Evolutionary conservation across 23 tunicate species (phyloP).

Genomic region (Ascidia mentula): DNA sequence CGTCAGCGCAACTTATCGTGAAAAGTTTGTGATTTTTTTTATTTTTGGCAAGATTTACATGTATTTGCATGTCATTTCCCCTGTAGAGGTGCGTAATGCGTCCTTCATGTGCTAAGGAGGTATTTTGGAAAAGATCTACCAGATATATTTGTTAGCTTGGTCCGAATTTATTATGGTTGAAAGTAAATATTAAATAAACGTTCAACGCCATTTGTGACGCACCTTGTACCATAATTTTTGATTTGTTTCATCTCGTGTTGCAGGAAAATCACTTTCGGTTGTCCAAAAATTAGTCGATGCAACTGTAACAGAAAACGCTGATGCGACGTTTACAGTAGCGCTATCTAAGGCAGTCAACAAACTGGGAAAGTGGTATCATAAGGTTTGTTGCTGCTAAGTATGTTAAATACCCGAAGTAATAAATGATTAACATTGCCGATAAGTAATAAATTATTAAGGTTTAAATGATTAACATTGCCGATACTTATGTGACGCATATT

Average conservation of each 20-base stretch:
- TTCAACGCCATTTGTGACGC: too few relatives aligned
- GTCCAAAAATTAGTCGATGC: constrained; percentile 21
- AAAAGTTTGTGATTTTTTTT: too few relatives aligned
- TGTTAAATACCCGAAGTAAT: neutral
- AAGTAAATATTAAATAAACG: too few relatives aligned
- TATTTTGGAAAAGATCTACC: too few relatives aligned
- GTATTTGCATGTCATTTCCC: too few relatives aligned
- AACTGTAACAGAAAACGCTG: constrained; percentile 49
- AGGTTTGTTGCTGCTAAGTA: constrained; percentile 25
- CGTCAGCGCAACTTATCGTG: constrained; percentile 35
- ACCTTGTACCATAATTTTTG: too few relatives aligned
- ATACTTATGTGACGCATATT: neutral
- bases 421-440: neutral
- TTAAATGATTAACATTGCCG: neutral
- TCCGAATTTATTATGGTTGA: too few relatives aligned
- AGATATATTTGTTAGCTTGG: too few relatives aligned
- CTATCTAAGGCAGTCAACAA: constrained; percentile 33
- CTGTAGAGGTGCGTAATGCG: too few relatives aligned
- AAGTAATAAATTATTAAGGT: neutral
- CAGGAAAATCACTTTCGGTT: constrained; percentile 32
- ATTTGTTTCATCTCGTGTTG: neutral
- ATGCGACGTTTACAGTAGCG: constrained; percentile 45
- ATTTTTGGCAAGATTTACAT: too few relatives aligned
- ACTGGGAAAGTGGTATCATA: constrained; percentile 47
- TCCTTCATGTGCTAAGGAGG: too few relatives aligned